Percentiles rank a stretch among this genome's conserved stretches.
Evolutionary conservation across 2,797 vertebrate genomes (phyloP).

Genomic region (Pristis pectinata): DNA sequence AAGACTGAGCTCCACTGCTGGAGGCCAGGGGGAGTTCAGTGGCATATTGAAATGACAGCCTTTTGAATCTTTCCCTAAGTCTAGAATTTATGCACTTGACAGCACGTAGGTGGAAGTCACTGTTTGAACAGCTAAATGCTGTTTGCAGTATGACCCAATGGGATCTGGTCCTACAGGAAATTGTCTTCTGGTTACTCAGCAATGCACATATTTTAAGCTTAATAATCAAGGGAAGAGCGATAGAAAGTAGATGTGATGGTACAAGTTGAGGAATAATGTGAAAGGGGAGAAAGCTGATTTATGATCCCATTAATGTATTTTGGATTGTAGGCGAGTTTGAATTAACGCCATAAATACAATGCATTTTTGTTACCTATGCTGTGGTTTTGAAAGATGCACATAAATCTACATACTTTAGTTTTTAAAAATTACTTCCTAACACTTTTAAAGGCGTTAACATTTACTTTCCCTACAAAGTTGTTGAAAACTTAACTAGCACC

Average conservation of each 20-base stretch:
- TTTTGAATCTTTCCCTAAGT: no score
- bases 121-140: no score
- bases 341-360: background rate
- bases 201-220: conserved; percentile 8
- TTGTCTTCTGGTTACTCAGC: background rate
- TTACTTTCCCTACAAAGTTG: background rate
- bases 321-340: background rate
- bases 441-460: background rate
- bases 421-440: background rate
- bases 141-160: no score
- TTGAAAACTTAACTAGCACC: background rate
- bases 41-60: no score
- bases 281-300: background rate
- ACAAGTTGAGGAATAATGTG: background rate
- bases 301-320: background rate
- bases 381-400: background rate
- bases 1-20: no score
- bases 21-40: no score
- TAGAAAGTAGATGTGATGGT: background rate
- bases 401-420: background rate
- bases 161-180: background rate
- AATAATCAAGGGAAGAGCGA: background rate
- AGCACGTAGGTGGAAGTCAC: no score
- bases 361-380: background rate
- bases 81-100: no score